Evolutionary conservation across 2,797 vertebrate genomes (phyloP).

Genomic region (Silurus aristotelis): DNA sequence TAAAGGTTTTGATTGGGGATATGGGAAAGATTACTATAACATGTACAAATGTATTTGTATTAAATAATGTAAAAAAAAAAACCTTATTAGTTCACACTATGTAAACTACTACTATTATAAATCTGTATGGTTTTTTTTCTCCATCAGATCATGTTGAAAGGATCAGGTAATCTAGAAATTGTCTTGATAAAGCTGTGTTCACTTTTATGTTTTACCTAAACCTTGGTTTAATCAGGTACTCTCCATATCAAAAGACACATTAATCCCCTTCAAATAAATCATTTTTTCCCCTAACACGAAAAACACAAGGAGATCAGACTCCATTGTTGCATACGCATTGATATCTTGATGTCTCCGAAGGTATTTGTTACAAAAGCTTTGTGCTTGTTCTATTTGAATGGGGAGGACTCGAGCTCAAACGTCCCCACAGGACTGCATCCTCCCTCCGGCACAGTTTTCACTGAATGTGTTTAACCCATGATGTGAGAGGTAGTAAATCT

Average conservation of each 20-base stretch:
- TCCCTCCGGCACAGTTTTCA: slow-evolving; percentile 70
- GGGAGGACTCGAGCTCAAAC: slow-evolving; percentile 64
- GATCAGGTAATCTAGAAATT: not conserved
- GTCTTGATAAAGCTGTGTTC: not conserved
- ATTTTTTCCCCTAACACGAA: slow-evolving; percentile 59
- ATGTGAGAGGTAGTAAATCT: slow-evolving; percentile 70
- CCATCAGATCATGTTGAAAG: not conserved
- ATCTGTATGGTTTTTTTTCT: not conserved
- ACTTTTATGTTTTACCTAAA: slow-evolving; percentile 18
- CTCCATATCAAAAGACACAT: slow-evolving; percentile 9
- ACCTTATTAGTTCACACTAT: too few relatives aligned
- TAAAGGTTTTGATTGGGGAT: not conserved
- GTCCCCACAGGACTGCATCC: slow-evolving; percentile 71
- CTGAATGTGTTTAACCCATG: slow-evolving; percentile 70
- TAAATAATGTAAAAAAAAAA: not conserved
- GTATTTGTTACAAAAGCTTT: slow-evolving; percentile 63
- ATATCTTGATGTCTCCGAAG: slow-evolving; percentile 68
- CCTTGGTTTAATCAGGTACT: slow-evolving; percentile 9
- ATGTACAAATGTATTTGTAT: not conserved
- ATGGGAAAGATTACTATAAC: not conserved
- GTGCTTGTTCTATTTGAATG: slow-evolving; percentile 72
- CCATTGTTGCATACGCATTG: slow-evolving; percentile 68
- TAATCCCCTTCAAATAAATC: slow-evolving; percentile 37
- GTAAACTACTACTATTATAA: not conserved
- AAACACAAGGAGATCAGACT: slow-evolving; percentile 48